Base-by-base conservation (phyloP, 2,888 invertebrate species). In the Macrophya alboannulata region DNA sequence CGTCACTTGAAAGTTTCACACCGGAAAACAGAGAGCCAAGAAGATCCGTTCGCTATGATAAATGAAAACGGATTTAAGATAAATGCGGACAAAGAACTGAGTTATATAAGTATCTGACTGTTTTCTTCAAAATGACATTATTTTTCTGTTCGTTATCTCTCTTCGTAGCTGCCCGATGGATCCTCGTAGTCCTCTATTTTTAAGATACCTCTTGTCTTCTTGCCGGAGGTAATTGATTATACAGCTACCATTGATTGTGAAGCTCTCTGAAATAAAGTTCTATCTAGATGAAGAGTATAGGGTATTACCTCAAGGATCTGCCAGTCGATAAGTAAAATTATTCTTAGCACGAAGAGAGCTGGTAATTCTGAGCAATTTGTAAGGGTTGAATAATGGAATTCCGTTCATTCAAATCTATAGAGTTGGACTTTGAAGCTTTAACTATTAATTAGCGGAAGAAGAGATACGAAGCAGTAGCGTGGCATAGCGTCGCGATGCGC, bases 311-410 rank as follows among this genome's bases (percentile, higher is more conserved):
- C 25, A 12, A 25, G 25, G 25, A 62, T 25, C 62, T 9, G 3
- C 25, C 17, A 62, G 21, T 62, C 62, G 62, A 62, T 68, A 68
- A 37, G 68, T 68, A 17, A 68, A 37, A 68, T 74, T 74, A 74
- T 74, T 74, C 72, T 25, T 21, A 74, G 72, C 72, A 45, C 45
- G 72, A 74, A 74, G 25, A 45, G 72, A 4, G 4, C 72, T n/a
- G 72, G n/a, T 74, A 74, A 21, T 74, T 21, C 72, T 74, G 25
- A 68, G 45, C 72, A 74, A 74, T 74, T 74, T 21, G 21, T 45
- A 74, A 74, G 43, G 45, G 72, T 74, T 74, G 72, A 74, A 74
- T 74, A 74, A 74, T 74, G 45, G 45, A 74, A 74, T 74, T 74
- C 25, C 72, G 72, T 43, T 74, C 72, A 74, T 74, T 74, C 72